phyloP scores from a whole-genome alignment of 1,140 invertebrate species.

The Drosophila rufa region DNA sequence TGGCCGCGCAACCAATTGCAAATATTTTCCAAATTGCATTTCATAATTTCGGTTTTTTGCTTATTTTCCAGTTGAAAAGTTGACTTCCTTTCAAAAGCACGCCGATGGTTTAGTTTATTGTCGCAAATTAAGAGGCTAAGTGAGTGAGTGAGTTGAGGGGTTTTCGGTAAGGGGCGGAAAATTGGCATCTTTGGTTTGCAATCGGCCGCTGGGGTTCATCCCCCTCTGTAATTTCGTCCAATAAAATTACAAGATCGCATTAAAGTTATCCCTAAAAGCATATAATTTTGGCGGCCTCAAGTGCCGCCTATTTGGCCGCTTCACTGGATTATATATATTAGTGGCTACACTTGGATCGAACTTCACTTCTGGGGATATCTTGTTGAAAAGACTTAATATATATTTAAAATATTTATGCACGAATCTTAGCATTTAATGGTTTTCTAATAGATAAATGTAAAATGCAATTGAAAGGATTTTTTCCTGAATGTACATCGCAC shows the following conservation, averaged over 20 bases:
- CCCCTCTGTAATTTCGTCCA: constrained; percentile 68
- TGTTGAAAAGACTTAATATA: neutral
- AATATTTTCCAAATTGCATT: constrained; percentile 81
- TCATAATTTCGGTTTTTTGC: constrained; percentile 67
- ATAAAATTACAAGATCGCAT: constrained; percentile 73
- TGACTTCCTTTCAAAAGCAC: constrained; percentile 63
- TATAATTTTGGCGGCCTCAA: constrained; percentile 67
- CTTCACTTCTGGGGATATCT: neutral
- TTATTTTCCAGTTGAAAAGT: constrained; percentile 51
- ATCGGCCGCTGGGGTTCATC: constrained; percentile 4
- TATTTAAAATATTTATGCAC: neutral
- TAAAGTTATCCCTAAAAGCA: constrained; percentile 65
- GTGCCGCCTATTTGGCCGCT: constrained; percentile 37
- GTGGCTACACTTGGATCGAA: constrained; percentile 13
- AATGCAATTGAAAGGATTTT: neutral
- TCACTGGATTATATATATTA: constrained; percentile 35
- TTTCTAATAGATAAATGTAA: neutral
- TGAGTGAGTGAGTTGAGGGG: neutral
- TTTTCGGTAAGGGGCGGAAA: constrained; percentile 30
- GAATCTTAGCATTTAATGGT: neutral
- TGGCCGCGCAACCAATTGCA: constrained; percentile 77
- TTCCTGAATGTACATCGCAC: constrained; percentile 14
- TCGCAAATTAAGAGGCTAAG: constrained; percentile 72
- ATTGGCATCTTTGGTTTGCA: constrained; percentile 43
- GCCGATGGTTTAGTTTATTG: constrained; percentile 72